Evolutionary conservation across 1,140 invertebrate genomes (phyloP).

Genomic region (Leptoteleia sp.): DNA sequence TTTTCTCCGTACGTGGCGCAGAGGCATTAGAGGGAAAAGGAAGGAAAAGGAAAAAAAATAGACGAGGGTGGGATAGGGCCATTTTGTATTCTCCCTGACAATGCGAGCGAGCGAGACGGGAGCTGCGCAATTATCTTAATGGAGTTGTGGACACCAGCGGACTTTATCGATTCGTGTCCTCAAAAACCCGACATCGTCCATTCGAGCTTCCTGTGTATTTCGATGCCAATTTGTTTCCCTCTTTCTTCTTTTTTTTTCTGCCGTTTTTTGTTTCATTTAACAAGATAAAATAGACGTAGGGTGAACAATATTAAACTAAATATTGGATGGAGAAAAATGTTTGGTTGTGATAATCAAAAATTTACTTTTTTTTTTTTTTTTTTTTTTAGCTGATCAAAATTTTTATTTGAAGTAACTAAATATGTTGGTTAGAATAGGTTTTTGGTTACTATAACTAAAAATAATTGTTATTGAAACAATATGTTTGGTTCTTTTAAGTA

Average conservation of each 20-base stretch:
- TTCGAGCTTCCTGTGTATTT: conserved; percentile 19
- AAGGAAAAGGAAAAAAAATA: no score
- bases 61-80: conserved; percentile 15
- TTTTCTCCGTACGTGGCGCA: conserved; percentile 39
- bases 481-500: no score
- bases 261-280: conserved; percentile 9
- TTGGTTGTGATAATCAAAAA: no score
- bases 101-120: conserved; percentile 23
- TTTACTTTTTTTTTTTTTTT: no score
- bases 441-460: no score
- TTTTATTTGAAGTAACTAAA: no score
- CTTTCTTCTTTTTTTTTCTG: no score
- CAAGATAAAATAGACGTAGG: conserved; percentile 1
- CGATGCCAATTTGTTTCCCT: conserved; percentile 24
- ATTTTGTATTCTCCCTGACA: conserved; percentile 9
- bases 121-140: conserved; percentile 78
- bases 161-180: conserved; percentile 74
- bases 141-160: conserved; percentile 75
- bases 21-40: background rate
- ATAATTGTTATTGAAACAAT: no score
- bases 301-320: no score
- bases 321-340: no score
- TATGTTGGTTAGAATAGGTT: no score
- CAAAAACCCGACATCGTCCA: conserved; percentile 46
- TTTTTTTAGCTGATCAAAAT: no score